These are phyloP conservation scores for Stomatorhinus walkeri DNA, from an alignment of 2,797 vertebrate species.

Conservation along the genomic window DNA sequence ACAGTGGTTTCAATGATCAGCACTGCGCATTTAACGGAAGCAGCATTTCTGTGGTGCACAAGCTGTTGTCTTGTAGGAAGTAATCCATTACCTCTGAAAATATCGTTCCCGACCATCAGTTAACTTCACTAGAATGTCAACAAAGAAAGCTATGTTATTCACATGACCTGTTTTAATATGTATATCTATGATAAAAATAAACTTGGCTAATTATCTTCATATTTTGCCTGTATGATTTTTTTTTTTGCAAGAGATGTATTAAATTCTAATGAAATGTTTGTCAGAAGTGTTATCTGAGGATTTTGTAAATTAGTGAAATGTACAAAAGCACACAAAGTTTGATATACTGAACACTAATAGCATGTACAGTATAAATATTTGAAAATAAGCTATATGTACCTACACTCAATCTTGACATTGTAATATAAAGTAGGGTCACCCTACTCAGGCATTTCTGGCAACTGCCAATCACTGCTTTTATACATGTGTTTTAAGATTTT, in stretches of 20 bases:
- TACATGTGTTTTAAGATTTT: conserved; percentile 23
- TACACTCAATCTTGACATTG: conserved; percentile 3
- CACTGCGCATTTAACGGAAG: neutral
- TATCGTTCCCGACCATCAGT: neutral
- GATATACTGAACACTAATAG: conserved; percentile 12
- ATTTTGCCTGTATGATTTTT: conserved; percentile 15
- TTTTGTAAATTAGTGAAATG: conserved; percentile 14
- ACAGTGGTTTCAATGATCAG: neutral
- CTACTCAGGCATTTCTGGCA: conserved; percentile 15
- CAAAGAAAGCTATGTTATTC: conserved; percentile 54
- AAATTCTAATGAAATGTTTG: conserved; percentile 23
- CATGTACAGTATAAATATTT: conserved; percentile 20
- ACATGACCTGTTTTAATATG: conserved; percentile 62
- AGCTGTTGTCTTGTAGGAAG: conserved; percentile 27
- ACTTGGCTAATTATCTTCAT: conserved; percentile 21
- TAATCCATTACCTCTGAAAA: conserved; percentile 19
- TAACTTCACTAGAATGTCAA: conserved; percentile 31
- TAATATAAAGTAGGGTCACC: conserved; percentile 9
- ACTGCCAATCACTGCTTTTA: conserved; percentile 17
- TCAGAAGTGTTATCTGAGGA: conserved; percentile 26
- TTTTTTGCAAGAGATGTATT: conserved; percentile 26
- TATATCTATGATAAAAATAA: conserved; percentile 60
- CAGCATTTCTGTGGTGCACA: conserved; percentile 12
- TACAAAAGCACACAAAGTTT: conserved; percentile 22
- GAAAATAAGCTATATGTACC: conserved; percentile 10